Conservation (phyloP, 2,888 invertebrate genomes). For the Caenorhabditis afra region DNA sequence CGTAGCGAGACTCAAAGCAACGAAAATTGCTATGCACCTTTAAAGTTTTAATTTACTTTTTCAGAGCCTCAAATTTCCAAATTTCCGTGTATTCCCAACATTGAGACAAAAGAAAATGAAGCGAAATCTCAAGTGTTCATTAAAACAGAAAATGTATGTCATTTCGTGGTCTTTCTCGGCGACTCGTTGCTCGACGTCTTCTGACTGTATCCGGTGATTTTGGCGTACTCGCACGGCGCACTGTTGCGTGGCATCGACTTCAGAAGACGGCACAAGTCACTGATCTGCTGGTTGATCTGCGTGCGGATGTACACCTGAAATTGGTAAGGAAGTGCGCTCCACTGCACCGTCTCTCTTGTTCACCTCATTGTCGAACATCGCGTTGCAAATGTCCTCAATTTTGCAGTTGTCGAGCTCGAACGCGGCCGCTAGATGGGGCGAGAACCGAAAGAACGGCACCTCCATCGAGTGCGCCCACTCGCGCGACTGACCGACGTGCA, state of each 20-base stretch:
- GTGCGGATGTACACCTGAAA: conserved; percentile 62
- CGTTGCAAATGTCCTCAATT: conserved; percentile 54
- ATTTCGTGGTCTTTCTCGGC: conserved; percentile 1
- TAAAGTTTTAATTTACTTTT: no score
- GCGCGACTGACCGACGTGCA: conserved; percentile 89
- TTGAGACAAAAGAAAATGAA: no score
- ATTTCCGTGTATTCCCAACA: no score
- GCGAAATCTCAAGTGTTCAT: no score
- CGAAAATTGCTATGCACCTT: no score
- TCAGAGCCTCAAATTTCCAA: no score
- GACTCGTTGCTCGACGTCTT: background rate
- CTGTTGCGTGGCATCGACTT: conserved; percentile 62
- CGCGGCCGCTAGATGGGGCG: conserved; percentile 90
- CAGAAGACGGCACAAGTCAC: conserved; percentile 55
- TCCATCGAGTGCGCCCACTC: conserved; percentile 92
- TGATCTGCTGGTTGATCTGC: conserved; percentile 50
- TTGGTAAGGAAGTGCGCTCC: no score
- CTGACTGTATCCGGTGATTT: conserved; percentile 11
- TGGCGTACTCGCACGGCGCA: conserved; percentile 27
- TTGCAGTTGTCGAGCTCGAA: conserved; percentile 92
- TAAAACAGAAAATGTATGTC: no score
- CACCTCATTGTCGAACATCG: conserved; percentile 62
- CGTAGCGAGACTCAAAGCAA: no score
- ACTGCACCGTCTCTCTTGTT: no score
- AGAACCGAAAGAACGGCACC: conserved; percentile 88